These are phyloP conservation scores for Meganola albula DNA, from an alignment of 2,888 invertebrate species.

Conservation along the genomic window DNA sequence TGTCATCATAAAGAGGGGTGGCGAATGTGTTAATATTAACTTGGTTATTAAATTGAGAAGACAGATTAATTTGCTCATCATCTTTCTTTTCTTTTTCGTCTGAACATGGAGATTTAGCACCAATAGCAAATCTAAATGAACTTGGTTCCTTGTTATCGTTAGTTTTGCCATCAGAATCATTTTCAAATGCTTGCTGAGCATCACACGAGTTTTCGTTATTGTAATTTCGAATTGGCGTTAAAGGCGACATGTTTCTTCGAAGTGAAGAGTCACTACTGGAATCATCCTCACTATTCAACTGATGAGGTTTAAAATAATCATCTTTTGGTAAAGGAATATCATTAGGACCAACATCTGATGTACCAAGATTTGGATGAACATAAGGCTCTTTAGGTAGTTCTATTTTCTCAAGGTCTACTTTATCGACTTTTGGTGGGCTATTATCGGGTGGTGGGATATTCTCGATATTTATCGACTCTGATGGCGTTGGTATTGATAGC, in stretches of 20 bases:
- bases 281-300: constrained; percentile 51
- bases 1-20: constrained; percentile 64
- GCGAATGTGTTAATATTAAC: constrained; percentile 59
- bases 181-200: constrained; percentile 68
- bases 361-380: constrained; percentile 5
- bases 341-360: constrained; percentile 12
- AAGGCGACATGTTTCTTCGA: constrained; percentile 66
- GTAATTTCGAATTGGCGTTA: constrained; percentile 67
- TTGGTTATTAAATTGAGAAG: constrained; percentile 61
- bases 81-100: constrained; percentile 50
- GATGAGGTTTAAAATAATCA: constrained; percentile 51
- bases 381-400: constrained; percentile 51
- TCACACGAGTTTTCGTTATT: constrained; percentile 71
- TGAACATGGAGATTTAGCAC: constrained; percentile 53
- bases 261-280: constrained; percentile 65
- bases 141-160: constrained; percentile 55
- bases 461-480: constrained; percentile 59
- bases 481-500: constrained; percentile 45
- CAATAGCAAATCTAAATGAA: constrained; percentile 61
- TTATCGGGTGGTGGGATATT: constrained; percentile 35
- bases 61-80: constrained; percentile 40
- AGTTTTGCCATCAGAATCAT: constrained; percentile 44
- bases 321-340: constrained; percentile 43
- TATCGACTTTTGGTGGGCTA: constrained; percentile 66
- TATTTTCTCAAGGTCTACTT: constrained; percentile 53